These are phyloP conservation scores for Diacarnus erythraeanus DNA, from an alignment of 37 sponge, comb jelly and placozoan species.

Conservation along the genomic window DNA sequence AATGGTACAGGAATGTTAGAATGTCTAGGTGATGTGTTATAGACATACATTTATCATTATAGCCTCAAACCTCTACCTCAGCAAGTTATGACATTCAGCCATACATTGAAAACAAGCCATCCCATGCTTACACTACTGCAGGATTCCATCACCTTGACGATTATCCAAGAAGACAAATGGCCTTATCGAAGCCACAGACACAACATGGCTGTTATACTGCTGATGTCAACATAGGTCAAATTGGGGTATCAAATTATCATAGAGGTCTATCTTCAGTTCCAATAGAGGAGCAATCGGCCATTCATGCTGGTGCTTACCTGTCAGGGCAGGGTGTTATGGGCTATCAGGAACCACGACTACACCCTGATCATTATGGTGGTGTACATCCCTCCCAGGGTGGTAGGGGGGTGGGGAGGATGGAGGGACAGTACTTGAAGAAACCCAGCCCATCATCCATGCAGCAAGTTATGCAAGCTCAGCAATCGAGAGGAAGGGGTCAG, in stretches of 20 bases:
- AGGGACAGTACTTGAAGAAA: not conserved
- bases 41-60: no score
- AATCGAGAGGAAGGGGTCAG: not conserved
- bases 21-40: no score
- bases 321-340: no score
- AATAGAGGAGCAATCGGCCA: no score
- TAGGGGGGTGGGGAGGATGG: not conserved
- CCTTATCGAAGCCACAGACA: not conserved
- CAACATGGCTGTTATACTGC: no score
- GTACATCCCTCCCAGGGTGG: not conserved
- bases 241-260: no score
- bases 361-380: not conserved
- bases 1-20: no score
- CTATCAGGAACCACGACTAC: no score
- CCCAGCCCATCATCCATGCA: not conserved
- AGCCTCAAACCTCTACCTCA: not conserved
- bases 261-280: no score
- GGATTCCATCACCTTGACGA: not conserved
- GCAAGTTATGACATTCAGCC: not conserved
- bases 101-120: not conserved
- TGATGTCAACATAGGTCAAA: no score
- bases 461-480: not conserved
- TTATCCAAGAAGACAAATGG: not conserved
- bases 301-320: no score
- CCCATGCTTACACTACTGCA: not conserved